Evolutionary conservation across 2,797 vertebrate species (phyloP).

Genomic region (Rhinoraja longicauda): DNA sequence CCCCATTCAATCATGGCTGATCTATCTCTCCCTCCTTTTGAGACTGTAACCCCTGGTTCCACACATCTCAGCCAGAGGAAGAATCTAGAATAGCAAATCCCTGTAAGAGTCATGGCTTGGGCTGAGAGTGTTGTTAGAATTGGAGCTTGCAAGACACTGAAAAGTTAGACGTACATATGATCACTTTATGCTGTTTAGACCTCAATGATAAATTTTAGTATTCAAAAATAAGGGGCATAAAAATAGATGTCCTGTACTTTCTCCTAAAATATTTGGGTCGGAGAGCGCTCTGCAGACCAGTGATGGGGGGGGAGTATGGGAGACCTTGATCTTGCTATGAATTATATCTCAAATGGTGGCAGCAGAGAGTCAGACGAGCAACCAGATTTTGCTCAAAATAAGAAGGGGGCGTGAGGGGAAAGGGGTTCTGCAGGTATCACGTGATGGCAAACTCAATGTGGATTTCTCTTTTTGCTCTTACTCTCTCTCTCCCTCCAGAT

Average conservation of each 20-base stretch:
- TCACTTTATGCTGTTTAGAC: not conserved
- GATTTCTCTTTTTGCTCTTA: not conserved
- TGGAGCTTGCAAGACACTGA: not conserved
- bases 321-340: not conserved
- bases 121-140: not conserved
- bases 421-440: not conserved
- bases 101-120: not conserved
- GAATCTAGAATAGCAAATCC: too few relatives aligned
- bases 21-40: too few relatives aligned
- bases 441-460: not conserved
- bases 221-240: not conserved
- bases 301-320: not conserved
- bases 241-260: not conserved
- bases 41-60: too few relatives aligned
- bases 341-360: not conserved
- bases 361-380: not conserved
- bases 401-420: not conserved
- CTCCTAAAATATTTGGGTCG: not conserved
- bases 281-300: not conserved
- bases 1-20: too few relatives aligned
- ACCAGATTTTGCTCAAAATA: not conserved
- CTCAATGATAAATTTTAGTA: not conserved
- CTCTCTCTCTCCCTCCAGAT: slow-evolving; percentile 61
- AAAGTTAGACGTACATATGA: not conserved
- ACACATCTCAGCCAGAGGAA: too few relatives aligned